phyloP scores from a whole-genome alignment of 1,140 invertebrate species.

The Drosophila leontia region DNA sequence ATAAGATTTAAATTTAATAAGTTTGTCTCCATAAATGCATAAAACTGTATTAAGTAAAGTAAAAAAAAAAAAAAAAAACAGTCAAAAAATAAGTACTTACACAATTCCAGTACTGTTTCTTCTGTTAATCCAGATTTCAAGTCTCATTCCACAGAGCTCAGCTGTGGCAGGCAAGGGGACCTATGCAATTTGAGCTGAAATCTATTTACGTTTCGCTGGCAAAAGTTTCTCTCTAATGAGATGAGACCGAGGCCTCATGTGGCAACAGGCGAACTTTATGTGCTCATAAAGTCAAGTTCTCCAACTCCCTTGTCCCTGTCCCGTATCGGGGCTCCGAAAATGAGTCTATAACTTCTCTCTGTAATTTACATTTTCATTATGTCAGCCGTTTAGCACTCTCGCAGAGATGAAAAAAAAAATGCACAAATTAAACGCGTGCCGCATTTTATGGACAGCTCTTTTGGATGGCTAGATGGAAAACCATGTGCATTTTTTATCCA shows the following conservation, averaged over 20 bases:
- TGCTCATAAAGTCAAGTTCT: conserved; percentile 58
- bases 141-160: conserved; percentile 14
- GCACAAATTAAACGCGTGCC: conserved; percentile 68
- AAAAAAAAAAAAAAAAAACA: no score
- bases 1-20: background rate
- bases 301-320: conserved; percentile 25
- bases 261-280: conserved; percentile 69
- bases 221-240: conserved; percentile 64
- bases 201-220: conserved; percentile 59
- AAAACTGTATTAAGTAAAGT: background rate
- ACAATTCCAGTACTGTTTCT: background rate
- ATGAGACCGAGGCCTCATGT: conserved; percentile 58
- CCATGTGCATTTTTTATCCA: conserved; percentile 21
- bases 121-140: background rate
- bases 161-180: conserved; percentile 20
- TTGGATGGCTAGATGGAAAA: conserved; percentile 22
- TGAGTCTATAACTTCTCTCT: conserved; percentile 71
- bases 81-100: background rate
- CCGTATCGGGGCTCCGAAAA: conserved; percentile 46
- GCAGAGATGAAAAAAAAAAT: conserved; percentile 47
- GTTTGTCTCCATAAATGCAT: background rate
- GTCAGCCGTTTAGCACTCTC: conserved; percentile 46
- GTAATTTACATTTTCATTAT: conserved; percentile 80
- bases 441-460: conserved; percentile 29
- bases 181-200: conserved; percentile 56